Base-by-base conservation (phyloP, 2,113 vertebrate genomes). In the Solea solea region DNA sequence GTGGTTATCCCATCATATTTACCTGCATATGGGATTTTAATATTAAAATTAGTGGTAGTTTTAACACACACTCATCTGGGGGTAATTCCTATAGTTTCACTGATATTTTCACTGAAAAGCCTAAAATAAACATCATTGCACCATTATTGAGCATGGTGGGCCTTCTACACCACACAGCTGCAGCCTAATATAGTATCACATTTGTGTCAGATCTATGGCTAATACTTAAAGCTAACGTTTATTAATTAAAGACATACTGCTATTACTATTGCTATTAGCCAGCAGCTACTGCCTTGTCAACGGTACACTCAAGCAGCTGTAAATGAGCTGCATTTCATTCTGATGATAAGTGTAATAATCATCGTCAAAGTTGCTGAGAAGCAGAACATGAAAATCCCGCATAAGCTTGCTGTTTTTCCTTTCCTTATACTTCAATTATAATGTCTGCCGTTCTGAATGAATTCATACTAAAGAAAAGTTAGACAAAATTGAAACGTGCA, bases 1-100 rank as follows among this genome's bases (percentile, higher is more conserved):
- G 57, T 42, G 57, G 70, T 75, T 51, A 64, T 69, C 67, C 27
- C 51, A 63, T 70, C 34, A n/a, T 83, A 69, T 74, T 76, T 72
- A 79, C 74, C 42, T 67, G 50, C 55, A 62, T 69, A 56, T 21
- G 5, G 25, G 21, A 21, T 21, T 21, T 21, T 34, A 34, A 34
- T 34, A 34, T 3, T 34, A 34, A 34, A 34, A 2, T 2, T 34
- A 4, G 5, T 34, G 34, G 34, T 6, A 34, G 34, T 34, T 34
- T 34, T 34, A 34, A 34, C 34, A 34, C 34, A 34, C 21, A 34
- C 34, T 34, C 3, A 6, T 34, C 34, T 34, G 34, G 34, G 5
- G 34, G 3, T 34, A 2, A 34, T 34, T 6, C 34, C 34, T 34
- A 6, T 34, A 34, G 5, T 34, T 34, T 34, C 34, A 34, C 34